These are phyloP conservation scores for Ectemnius cavifrons DNA, from an alignment of 2,888 invertebrate genomes.

Conservation along the genomic window DNA sequence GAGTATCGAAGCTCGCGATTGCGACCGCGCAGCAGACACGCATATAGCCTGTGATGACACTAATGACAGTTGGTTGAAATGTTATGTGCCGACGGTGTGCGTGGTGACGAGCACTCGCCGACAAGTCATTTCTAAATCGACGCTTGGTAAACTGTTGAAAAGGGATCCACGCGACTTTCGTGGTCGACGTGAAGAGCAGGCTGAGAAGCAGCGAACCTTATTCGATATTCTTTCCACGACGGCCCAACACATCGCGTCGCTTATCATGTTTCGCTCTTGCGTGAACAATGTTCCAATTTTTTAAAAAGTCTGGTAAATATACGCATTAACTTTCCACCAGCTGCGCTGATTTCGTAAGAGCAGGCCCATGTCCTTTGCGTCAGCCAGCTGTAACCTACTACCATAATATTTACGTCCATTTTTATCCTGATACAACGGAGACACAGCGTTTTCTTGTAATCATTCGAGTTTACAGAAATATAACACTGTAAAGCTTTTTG, in stretches of 20 bases:
- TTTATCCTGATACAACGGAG: background rate
- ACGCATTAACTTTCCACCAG: background rate
- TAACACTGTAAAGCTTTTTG: no score
- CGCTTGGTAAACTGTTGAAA: conserved; percentile 23
- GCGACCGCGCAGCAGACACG: conserved; percentile 22
- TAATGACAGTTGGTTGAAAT: conserved; percentile 52
- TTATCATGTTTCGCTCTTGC: conserved; percentile 72
- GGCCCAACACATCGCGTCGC: conserved; percentile 49
- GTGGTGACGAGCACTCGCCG: conserved; percentile 31
- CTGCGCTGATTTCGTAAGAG: no score
- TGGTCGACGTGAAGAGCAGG: conserved; percentile 13
- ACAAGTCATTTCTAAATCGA: conserved; percentile 32
- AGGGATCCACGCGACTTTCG: conserved; percentile 28
- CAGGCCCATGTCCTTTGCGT: no score
- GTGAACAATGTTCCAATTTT: conserved; percentile 86
- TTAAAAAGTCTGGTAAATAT: conserved; percentile 85
- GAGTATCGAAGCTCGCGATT: conserved; percentile 35
- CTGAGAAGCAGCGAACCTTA: conserved; percentile 5
- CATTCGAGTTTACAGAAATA: no score
- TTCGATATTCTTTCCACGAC: conserved; percentile 37
- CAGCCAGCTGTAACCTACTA: no score
- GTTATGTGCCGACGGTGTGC: conserved; percentile 44
- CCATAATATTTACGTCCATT: no score
- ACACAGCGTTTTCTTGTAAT: conserved; percentile 3
- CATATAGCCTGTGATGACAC: conserved; percentile 35